Evolutionary conservation across 2,113 vertebrate genomes (phyloP).

Genomic region (Marcusenius ussheri): DNA sequence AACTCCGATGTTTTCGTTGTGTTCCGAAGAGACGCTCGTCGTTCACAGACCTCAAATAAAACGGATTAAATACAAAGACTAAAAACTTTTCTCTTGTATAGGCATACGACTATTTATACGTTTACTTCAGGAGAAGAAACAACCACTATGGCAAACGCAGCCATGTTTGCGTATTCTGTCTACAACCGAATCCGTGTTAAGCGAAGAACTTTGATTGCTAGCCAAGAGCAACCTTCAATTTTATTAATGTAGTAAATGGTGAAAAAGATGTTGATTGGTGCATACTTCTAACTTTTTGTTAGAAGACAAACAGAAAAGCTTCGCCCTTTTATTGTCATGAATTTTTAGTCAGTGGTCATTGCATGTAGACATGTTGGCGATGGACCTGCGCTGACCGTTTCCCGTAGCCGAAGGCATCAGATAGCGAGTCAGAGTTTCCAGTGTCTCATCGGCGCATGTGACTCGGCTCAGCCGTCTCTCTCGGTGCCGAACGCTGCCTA

Average conservation of each 20-base stretch:
- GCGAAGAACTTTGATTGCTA: not conserved
- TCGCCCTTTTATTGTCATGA: not conserved
- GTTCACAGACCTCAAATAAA: not conserved
- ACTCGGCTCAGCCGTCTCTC: constrained; percentile 18
- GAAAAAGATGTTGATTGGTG: not conserved
- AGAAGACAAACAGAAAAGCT: not conserved
- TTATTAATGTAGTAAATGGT: not conserved
- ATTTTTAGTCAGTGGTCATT: not conserved
- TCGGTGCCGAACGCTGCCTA: constrained; percentile 13
- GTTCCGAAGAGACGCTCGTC: not conserved
- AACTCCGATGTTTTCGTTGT: not conserved
- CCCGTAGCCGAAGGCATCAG: constrained; percentile 25
- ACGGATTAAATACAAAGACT: not conserved
- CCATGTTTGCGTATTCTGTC: not conserved
- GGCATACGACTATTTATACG: not conserved
- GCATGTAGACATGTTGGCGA: not conserved
- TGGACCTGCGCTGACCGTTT: constrained; percentile 18
- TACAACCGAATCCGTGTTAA: not conserved
- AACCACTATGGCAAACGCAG: not conserved
- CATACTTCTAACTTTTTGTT: not conserved
- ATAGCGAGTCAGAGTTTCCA: constrained; percentile 62
- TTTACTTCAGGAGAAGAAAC: not conserved
- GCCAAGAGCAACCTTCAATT: not conserved
- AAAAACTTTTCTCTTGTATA: not conserved
- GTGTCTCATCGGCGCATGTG: constrained; percentile 41